A percentile compares a stretch with the other conserved stretches of the same genome.
Evolutionary conservation across 2,888 invertebrate genomes (phyloP).

Genomic region (Drosophila suboccidentalis): DNA sequence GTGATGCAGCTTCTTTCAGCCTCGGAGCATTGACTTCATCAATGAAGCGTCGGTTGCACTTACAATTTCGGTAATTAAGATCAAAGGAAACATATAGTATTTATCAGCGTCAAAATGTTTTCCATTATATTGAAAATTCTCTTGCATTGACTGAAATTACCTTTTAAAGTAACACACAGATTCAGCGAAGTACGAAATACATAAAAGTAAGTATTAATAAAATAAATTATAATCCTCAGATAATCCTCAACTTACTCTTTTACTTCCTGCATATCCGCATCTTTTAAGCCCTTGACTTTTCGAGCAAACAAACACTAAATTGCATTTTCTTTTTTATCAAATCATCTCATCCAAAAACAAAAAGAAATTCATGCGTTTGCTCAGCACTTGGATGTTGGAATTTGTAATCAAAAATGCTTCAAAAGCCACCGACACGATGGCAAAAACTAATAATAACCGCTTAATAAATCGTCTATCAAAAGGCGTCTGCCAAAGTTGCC

Average conservation of each 20-base stretch:
- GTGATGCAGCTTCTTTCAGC: background rate
- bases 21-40: constrained; percentile 3
- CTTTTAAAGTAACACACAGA: too few species aligned
- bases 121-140: background rate
- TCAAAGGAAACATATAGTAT: background rate
- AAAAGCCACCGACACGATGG: constrained; percentile 62
- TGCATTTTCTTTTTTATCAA: background rate
- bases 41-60: background rate
- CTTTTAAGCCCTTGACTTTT: background rate
- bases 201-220: background rate
- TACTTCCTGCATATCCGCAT: too few species aligned
- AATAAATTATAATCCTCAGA: too few species aligned
- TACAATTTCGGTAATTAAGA: background rate
- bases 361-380: background rate
- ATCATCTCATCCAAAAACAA: constrained; percentile 3
- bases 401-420: constrained; percentile 74
- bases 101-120: background rate
- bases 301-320: background rate
- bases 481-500: constrained; percentile 38
- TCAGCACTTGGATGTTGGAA: constrained; percentile 44
- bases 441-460: constrained; percentile 78
- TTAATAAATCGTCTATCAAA: constrained; percentile 79
- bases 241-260: too few species aligned
- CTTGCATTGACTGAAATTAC: too few species aligned
- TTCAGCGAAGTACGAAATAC: too few species aligned